Evolutionary conservation across 2,797 vertebrate genomes (phyloP).

Genomic region (Clarias platycephalus): DNA sequence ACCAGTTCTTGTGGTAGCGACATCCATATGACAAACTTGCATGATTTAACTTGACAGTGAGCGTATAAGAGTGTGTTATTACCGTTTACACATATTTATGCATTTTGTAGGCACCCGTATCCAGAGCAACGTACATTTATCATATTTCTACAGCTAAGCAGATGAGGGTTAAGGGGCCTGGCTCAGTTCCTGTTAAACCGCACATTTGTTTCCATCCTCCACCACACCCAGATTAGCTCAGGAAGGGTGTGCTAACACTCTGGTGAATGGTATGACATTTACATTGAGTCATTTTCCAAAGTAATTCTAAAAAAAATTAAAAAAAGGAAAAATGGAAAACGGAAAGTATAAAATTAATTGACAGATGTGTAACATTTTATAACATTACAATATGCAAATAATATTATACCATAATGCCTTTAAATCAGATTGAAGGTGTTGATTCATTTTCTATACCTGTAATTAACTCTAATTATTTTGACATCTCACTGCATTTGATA

Average conservation of each 20-base stretch:
- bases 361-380: neutral
- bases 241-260: neutral
- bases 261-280: neutral
- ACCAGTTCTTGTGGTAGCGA: too few species aligned
- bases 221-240: neutral
- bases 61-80: too few species aligned
- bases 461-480: too few species aligned
- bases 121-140: too few species aligned
- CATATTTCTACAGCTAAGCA: too few species aligned
- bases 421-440: neutral
- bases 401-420: neutral
- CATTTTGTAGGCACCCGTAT: too few species aligned
- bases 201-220: neutral
- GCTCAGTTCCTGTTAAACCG: neutral
- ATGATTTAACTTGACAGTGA: too few species aligned
- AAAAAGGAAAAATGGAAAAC: neutral
- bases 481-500: too few species aligned
- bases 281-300: neutral
- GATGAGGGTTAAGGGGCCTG: too few species aligned
- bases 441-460: neutral
- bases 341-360: neutral
- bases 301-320: too few species aligned
- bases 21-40: too few species aligned
- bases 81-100: too few species aligned
- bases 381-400: neutral